Evolutionary conservation across 92 coral and sea anemone genomes (phyloP).

Genomic region (Palythoa grandiflora): DNA sequence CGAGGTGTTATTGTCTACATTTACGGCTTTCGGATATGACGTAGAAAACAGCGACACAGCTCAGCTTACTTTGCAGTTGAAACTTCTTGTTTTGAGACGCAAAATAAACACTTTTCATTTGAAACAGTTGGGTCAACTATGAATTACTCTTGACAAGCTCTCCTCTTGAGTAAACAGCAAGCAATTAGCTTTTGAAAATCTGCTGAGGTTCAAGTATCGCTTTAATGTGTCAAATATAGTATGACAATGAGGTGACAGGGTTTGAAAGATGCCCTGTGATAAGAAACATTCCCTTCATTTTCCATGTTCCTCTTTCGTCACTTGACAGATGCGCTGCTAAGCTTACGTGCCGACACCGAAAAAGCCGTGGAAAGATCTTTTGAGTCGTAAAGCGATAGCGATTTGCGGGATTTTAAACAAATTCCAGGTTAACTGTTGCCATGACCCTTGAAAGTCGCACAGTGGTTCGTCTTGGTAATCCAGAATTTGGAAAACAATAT

Average conservation of each 20-base stretch:
- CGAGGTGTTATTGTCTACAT: neutral
- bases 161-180: constrained; percentile 15
- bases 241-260: constrained; percentile 35
- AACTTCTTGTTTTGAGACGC: neutral
- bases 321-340: neutral
- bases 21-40: constrained; percentile 1
- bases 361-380: neutral
- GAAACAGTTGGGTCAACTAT: neutral
- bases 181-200: constrained; percentile 36
- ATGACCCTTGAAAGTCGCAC: constrained; percentile 38
- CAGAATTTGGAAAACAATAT: constrained; percentile 43
- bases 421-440: constrained; percentile 17
- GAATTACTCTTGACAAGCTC: constrained; percentile 6
- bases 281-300: constrained; percentile 42
- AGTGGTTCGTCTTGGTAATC: constrained; percentile 35
- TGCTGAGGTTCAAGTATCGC: constrained; percentile 26
- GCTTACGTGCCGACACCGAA: neutral
- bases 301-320: constrained; percentile 44
- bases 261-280: constrained; percentile 33
- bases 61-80: neutral
- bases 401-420: constrained; percentile 7
- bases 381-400: constrained; percentile 15
- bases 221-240: constrained; percentile 9
- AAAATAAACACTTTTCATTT: neutral
- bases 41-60: neutral